phyloP scores from a whole-genome alignment of 2,113 vertebrate genomes.

The Ploceus nigricollis region DNA sequence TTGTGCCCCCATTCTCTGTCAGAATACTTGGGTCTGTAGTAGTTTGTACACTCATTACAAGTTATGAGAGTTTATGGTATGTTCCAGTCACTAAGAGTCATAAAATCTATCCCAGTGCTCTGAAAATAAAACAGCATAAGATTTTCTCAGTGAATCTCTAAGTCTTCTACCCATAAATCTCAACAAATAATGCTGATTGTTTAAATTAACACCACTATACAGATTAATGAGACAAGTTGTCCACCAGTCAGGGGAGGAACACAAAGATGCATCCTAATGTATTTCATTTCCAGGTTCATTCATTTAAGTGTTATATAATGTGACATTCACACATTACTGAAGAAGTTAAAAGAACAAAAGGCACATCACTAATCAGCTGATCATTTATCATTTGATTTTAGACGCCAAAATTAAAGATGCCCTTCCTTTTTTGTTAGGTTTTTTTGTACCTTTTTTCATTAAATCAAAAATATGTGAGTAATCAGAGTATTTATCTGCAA shows the following conservation, averaged over 20 bases:
- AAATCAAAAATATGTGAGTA: slow-evolving; percentile 24
- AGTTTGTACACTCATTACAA: not conserved
- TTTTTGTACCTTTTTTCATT: slow-evolving; percentile 9
- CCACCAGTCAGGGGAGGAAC: slow-evolving; percentile 39
- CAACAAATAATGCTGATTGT: slow-evolving; percentile 44
- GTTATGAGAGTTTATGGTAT: not conserved
- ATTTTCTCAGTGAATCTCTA: slow-evolving; percentile 12
- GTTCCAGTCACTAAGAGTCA: not conserved
- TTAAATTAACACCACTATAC: slow-evolving; percentile 48
- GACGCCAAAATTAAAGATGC: slow-evolving; percentile 60
- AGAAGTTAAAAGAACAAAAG: slow-evolving; percentile 61
- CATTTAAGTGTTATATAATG: slow-evolving; percentile 54
- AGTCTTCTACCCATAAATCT: slow-evolving; percentile 47
- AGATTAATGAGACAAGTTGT: slow-evolving; percentile 67
- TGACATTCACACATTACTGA: slow-evolving; percentile 69
- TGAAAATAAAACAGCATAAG: slow-evolving; percentile 14
- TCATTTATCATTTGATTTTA: slow-evolving; percentile 67
- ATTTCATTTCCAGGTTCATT: slow-evolving; percentile 60
- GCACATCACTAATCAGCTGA: slow-evolving; percentile 53
- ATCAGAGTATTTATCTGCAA: not conserved
- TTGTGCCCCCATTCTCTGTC: not conserved
- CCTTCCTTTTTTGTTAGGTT: slow-evolving; percentile 49
- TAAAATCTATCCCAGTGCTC: not conserved
- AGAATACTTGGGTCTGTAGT: not conserved
- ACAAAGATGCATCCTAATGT: slow-evolving; percentile 55